Conservation (phyloP, 2,888 invertebrate genomes). For the Sympetrum striolatum region DNA sequence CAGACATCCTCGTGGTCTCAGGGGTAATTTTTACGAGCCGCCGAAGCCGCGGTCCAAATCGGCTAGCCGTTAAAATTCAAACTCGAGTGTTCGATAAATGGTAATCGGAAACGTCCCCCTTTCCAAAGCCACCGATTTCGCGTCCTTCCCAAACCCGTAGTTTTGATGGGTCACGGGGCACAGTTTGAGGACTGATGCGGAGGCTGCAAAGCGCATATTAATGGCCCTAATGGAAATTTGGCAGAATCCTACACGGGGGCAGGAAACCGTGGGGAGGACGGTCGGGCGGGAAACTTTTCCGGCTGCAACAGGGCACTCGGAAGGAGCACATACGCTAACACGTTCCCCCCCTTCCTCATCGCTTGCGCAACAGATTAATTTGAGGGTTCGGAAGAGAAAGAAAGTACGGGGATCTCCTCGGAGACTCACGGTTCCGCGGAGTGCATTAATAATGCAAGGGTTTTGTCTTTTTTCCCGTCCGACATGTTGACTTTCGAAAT, state of each 20-base stretch:
- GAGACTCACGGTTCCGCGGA: background rate
- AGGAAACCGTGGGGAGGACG: background rate
- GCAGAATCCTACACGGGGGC: background rate
- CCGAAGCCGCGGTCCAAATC: no score
- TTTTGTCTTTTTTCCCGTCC: background rate
- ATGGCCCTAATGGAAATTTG: background rate
- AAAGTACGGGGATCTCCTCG: background rate
- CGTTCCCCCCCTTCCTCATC: background rate
- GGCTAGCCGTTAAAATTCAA: no score
- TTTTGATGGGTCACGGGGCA: background rate
- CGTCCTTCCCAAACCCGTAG: background rate
- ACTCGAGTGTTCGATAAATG: no score
- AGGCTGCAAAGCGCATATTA: background rate
- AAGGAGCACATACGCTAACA: background rate
- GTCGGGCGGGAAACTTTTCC: background rate
- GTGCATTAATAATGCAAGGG: background rate
- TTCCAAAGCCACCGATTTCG: background rate
- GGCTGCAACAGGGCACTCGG: background rate
- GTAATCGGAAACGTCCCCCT: no score
- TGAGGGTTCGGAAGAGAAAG: background rate
- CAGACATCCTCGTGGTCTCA: no score
- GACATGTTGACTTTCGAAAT: background rate
- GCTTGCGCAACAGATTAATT: background rate
- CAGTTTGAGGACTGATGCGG: background rate
- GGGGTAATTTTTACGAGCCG: no score